Evolutionary conservation across 1,140 invertebrate genomes (phyloP), one percentile per base, ranked within the genome.

Genomic region (Papilio helenus): DNA sequence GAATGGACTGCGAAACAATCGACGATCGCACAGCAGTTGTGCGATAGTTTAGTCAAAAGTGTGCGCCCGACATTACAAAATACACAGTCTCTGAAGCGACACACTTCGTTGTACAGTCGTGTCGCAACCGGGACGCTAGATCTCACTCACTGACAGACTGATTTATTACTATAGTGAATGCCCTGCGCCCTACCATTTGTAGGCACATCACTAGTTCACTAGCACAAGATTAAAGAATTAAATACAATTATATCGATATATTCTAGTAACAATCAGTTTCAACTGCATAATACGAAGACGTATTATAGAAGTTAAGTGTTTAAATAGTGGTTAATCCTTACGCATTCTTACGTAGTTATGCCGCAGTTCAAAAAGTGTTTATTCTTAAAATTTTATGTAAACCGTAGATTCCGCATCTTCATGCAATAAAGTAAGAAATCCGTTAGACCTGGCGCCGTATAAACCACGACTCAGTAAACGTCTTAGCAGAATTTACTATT

Each of bases 141-240:
- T 74, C 74, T 79, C 72, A 84, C 72, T 80, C 82, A 86, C 85
- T 80, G 84, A 85, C 83, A 82, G 82, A 85, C 84, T 76, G 83
- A 89, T 89, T 89, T 89, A 88, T 84, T 82, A 82, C 79, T 79
- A 68, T 82, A 83, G 82, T 85, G 83, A 86, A 83, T 87, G 85
- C 79, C 84, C 86, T 84, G 68, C 80, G 83, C 80, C 80, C 81
- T 79, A 79, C 80, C 82, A 86, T 86, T 84, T 72, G 83, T 82
- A 86, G 3, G 44, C 42, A 74, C 72, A 72, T 72, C n/a, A 51
- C 39, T 74, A 74, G 42, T 16, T 16, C 26, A 68, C 18, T 16
- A 16, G 26, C 14, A 29, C 26, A 34, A 8, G 44, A 46, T 14
- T 12, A 16, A 14, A 12, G 44, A 14, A 46, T 14, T 46, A 46